Conservation (phyloP, 2,113 vertebrate species). For the Oenanthe melanoleuca region DNA sequence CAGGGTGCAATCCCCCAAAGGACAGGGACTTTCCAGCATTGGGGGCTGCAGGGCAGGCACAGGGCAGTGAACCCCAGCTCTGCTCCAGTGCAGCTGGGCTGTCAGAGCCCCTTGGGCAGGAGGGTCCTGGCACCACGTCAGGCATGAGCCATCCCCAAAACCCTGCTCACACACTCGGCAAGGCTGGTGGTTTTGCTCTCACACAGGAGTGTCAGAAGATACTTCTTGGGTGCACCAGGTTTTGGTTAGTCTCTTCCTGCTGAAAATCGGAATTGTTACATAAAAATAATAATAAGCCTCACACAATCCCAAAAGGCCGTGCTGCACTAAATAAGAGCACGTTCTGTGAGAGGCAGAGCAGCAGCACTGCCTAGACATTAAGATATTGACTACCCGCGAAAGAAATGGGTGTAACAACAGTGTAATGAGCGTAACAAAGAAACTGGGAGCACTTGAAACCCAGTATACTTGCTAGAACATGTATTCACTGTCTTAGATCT, state of each 20-base stretch:
- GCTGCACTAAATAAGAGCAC: not conserved
- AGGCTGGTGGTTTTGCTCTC: not conserved
- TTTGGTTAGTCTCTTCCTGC: not conserved
- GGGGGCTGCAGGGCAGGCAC: not conserved
- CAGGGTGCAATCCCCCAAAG: not conserved
- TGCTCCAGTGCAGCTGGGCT: not conserved
- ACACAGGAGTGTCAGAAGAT: not conserved
- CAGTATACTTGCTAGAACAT: constrained; percentile 70
- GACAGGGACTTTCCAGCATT: not conserved
- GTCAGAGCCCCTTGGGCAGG: not conserved
- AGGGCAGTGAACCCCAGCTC: not conserved
- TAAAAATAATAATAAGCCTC: not conserved
- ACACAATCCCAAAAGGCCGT: not conserved
- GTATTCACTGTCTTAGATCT: constrained; percentile 60
- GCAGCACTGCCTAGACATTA: not conserved
- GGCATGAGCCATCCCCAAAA: fast-evolving
- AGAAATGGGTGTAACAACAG: constrained; percentile 60
- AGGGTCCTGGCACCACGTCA: fast-evolving
- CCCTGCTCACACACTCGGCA: not conserved
- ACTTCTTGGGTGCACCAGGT: not conserved
- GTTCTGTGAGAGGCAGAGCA: not conserved
- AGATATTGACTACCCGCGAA: not conserved
- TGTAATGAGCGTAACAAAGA: not conserved
- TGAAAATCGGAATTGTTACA: not conserved
- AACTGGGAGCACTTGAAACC: not conserved